Evolutionary conservation across 2,888 invertebrate genomes (phyloP).

Genomic region (Neria commutata): DNA sequence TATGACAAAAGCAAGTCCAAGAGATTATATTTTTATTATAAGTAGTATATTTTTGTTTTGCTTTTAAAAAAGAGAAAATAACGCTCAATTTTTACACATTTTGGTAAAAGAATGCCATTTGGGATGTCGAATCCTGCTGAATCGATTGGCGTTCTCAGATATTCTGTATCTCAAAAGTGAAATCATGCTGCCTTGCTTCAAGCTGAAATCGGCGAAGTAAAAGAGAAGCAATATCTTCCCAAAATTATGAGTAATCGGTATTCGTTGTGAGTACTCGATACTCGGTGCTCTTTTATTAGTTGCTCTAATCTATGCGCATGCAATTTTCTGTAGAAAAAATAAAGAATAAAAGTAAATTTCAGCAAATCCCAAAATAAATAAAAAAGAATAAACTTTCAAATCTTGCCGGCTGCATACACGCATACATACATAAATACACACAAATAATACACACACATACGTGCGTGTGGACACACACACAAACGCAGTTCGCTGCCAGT

Average conservation of each 20-base stretch:
- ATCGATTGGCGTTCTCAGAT: no score
- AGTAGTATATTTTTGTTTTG: no score
- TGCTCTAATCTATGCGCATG: no score
- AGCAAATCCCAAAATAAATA: conserved; percentile 19
- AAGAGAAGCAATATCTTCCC: neutral
- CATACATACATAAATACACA: conserved; percentile 29
- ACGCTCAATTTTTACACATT: no score
- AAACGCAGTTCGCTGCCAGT: conserved; percentile 15
- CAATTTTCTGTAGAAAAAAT: neutral
- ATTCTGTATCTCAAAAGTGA: no score
- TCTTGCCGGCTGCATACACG: conserved; percentile 35
- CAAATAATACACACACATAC: neutral
- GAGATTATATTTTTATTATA: no score
- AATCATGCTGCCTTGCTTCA: no score
- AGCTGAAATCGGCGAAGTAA: neutral
- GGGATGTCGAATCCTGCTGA: no score
- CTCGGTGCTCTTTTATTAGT: no score
- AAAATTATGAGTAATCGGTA: neutral
- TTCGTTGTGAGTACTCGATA: neutral
- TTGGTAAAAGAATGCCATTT: no score
- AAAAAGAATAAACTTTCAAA: conserved; percentile 15
- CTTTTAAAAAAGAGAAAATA: no score
- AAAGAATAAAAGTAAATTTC: conserved; percentile 6
- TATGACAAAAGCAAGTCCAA: no score
- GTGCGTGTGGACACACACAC: conserved; percentile 14